Percentiles rank a stretch among this genome's conserved stretches.
Conservation (phyloP, 1,140 invertebrate genomes). For the Schlechtendalia chinensis region DNA sequence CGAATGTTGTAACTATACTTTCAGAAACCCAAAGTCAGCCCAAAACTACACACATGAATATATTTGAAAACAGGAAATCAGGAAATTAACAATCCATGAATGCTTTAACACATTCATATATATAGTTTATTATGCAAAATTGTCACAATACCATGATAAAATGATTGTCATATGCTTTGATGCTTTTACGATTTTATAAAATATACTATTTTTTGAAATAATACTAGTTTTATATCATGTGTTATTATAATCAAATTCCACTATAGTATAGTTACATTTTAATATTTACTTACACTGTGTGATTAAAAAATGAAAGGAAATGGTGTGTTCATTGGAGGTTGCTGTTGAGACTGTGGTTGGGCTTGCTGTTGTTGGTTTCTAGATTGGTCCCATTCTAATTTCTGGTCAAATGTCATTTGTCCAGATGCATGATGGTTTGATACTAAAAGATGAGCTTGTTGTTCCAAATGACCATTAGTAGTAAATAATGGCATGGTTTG, state of each 20-base stretch:
- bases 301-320: slow-evolving; percentile 44
- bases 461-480: slow-evolving; percentile 37
- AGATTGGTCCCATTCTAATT: slow-evolving; percentile 46
- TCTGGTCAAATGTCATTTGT: slow-evolving; percentile 40
- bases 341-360: slow-evolving; percentile 37
- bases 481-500: slow-evolving; percentile 45
- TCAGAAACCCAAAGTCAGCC: no score
- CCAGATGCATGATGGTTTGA: slow-evolving; percentile 31
- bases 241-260: not conserved
- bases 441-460: slow-evolving; percentile 34
- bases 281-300: slow-evolving; percentile 32
- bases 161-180: not conserved
- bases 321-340: slow-evolving; percentile 42
- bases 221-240: not conserved
- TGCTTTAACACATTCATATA: no score
- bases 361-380: slow-evolving; percentile 35
- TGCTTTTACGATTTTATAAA: not conserved
- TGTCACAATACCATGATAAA: not conserved
- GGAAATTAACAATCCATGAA: no score
- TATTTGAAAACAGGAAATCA: no score
- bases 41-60: no score
- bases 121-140: no score
- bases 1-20: no score
- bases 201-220: not conserved
- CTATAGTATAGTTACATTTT: not conserved